These are phyloP conservation scores for Mesocentrotus franciscanus DNA, from an alignment of 53 echinoderm and acorn worm species.

Conservation along the genomic window DNA sequence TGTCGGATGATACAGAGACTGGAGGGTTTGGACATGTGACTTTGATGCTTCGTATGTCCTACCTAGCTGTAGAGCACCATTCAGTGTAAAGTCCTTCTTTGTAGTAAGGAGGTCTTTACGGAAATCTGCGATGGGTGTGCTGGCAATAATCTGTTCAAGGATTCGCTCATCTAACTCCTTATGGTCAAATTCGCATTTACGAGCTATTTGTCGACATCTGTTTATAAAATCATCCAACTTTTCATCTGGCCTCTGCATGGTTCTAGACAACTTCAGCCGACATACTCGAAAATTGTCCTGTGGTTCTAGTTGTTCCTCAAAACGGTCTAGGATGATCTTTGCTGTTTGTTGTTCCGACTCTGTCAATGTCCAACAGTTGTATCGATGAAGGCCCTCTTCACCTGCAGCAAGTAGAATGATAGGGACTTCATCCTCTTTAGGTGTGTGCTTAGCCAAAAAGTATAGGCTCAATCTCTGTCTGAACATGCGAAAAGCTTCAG, in stretches of 20 bases:
- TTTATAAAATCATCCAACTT: constrained; percentile 70
- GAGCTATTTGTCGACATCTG: constrained; percentile 56
- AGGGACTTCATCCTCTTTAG: background rate
- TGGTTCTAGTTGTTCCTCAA: constrained; percentile 66
- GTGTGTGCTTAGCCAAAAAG: constrained; percentile 39
- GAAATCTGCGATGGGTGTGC: constrained; percentile 64
- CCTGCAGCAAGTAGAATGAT: constrained; percentile 34
- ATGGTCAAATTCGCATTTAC: constrained; percentile 57
- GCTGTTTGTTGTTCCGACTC: background rate
- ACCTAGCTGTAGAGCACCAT: constrained; percentile 64
- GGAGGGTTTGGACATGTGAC: constrained; percentile 53
- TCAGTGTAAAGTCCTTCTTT: constrained; percentile 23
- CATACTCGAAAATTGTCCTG: constrained; percentile 53
- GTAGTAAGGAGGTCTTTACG: constrained; percentile 61
- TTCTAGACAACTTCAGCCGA: background rate
- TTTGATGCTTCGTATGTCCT: constrained; percentile 65
- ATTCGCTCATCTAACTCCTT: constrained; percentile 65
- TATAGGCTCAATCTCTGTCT: constrained; percentile 49
- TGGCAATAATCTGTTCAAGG: constrained; percentile 65
- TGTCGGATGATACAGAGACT: constrained; percentile 4
- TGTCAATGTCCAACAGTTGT: constrained; percentile 53
- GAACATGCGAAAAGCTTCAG: constrained; percentile 45
- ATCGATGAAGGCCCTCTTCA: constrained; percentile 26
- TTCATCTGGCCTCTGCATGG: constrained; percentile 26
- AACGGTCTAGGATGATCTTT: constrained; percentile 27